Base-by-base conservation (phyloP, 2,888 invertebrate species). In the Euzetes globulus region DNA sequence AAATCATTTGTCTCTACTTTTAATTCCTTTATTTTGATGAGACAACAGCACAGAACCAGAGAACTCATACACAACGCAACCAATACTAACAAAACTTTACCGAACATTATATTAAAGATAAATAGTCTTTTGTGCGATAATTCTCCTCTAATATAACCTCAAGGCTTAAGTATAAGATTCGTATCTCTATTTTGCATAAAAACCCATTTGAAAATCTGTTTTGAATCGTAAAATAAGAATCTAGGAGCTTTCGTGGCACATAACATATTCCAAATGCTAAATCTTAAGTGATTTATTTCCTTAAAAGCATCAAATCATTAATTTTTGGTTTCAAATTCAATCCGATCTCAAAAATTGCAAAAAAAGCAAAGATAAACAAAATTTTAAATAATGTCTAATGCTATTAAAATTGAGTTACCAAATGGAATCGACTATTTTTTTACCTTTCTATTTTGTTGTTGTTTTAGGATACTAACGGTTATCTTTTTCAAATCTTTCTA, bases 251-350 rank as follows among this genome's bases (percentile, higher is more conserved):
- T 58, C 6, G 29, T 11, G 29, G 58, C 27, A 17, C 4, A 29
- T 29, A 29, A 27, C 41, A 41, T 41, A 41, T 41, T 41, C 41
- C 41, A 11, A 41, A 41, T 41, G 41, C 13, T 41, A 41, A 11
- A 4, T 65, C 29, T 65, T 19, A n/a, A 65, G 37, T 65, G 63
- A 65, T 65, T 65, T 65, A 65, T 65, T 65, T 37, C 33, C 17
- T 7, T 17, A 29, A 15, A 29, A 29, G 37, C 33, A 33, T 19
- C n/a, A 33, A 65, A 65, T 65, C 63, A 65, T 65, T 65, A 65
- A 65, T 65, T 37, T 65, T 65, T 37, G 19, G 19, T 37, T 65
- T 65, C 63, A 65, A 65, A 37, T 65, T 37, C 63, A 37, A 58
- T 58, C 58, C 11, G n/a, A 52, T 13, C 27, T 5, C 19, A 3